Base-by-base conservation (phyloP, 2,888 invertebrate species). In the Eupithecia dodoneata region DNA sequence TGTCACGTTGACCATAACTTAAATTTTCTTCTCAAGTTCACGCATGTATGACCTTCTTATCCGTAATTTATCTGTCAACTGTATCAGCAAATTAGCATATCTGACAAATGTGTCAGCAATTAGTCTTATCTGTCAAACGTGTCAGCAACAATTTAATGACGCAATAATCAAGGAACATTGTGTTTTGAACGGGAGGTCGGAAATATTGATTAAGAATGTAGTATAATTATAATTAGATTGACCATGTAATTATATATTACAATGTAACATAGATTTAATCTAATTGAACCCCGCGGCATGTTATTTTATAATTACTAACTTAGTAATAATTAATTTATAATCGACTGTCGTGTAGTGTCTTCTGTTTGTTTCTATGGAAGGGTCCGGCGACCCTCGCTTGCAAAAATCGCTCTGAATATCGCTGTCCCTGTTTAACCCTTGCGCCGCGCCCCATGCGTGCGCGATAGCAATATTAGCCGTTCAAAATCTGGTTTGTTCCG, bases 261-360 rank as follows among this genome's bases (percentile, higher is more conserved):
- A 69, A 59, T 70, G 75, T 72, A 63, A 63, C 47, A 4, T 45
- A 13, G 72, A 75, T 75, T 30, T 47, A 75, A 30, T 15, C 7
- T 70, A 70, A 76, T 76, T 76, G 63, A 30, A 42, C 75, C 72
- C 75, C 59, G 47, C 63, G 41, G 13, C 18, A 41, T 44, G n/a
- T 41, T 18, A 71, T 59, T 7, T 47, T 42, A 72, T 63, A 30
- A 63, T 63, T 44, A 63, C 6, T 18, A 67, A 49, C 15, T 49
- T 69, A 18, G 41, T 59, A 59, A 12, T 76, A 63, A 63, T 63
- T 63, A 30, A 12, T 63, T 59, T 18, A 30, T 30, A 30, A 30
- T n/a, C n/a, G n/a, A n/a, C n/a, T n/a, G n/a, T n/a, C n/a, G n/a
- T n/a, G n/a, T n/a, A n/a, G n/a, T n/a, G n/a, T n/a, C n/a, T n/a